These are phyloP conservation scores for Troides aeacus DNA, from an alignment of 2,888 invertebrate genomes.

Conservation along the genomic window DNA sequence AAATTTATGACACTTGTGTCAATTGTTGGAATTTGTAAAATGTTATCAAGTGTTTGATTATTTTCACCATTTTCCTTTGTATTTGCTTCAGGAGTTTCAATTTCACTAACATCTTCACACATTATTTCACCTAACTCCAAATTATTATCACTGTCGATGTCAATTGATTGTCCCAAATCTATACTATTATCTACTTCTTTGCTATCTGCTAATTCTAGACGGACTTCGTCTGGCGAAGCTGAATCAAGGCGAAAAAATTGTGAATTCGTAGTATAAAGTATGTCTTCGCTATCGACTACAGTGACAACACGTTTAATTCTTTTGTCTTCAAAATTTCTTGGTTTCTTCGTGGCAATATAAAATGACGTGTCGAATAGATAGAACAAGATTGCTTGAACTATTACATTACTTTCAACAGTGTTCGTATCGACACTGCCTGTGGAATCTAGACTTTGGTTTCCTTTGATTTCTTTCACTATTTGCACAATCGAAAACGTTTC, in stretches of 20 bases:
- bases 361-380: conserved; percentile 60
- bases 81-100: too few relatives aligned
- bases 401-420: conserved; percentile 42
- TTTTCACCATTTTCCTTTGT: too few relatives aligned
- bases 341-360: conserved; percentile 45
- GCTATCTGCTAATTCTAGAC: background rate
- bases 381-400: conserved; percentile 63
- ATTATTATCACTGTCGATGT: too few relatives aligned
- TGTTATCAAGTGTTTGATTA: too few relatives aligned
- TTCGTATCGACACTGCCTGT: conserved; percentile 56
- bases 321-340: conserved; percentile 36
- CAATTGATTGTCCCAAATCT: too few relatives aligned
- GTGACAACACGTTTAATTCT: conserved; percentile 56
- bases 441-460: conserved; percentile 42
- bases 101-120: background rate
- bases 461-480: conserved; percentile 52
- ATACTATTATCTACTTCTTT: too few relatives aligned
- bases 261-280: conserved; percentile 55
- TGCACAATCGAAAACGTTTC: conserved; percentile 22
- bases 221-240: background rate
- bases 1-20: too few relatives aligned
- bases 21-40: too few relatives aligned
- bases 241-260: conserved; percentile 41
- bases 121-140: too few relatives aligned
- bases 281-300: conserved; percentile 66